phyloP scores from a whole-genome alignment of 2,797 vertebrate species.

The Sebastes hubbsi region DNA sequence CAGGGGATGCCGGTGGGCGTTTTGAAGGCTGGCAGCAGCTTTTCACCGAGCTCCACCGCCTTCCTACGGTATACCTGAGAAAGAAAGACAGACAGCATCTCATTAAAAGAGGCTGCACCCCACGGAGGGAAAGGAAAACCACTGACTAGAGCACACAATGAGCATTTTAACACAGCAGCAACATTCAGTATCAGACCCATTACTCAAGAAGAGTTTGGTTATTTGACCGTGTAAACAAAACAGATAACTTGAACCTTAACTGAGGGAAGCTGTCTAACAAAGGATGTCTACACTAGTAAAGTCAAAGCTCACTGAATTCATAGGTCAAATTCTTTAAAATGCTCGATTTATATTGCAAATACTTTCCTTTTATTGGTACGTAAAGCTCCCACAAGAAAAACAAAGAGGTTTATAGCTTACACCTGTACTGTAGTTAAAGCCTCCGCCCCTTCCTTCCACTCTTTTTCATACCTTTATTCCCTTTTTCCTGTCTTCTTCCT shows the following conservation, averaged over 20 bases:
- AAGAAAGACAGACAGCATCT: constrained; percentile 8
- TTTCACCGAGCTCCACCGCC: constrained; percentile 95
- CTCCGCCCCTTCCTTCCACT: not conserved
- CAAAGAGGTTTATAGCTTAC: not conserved
- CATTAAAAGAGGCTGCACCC: not conserved
- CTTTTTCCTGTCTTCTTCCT: constrained; percentile 6
- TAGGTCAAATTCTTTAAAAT: not conserved
- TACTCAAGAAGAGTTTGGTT: not conserved
- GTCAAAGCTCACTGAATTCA: not conserved
- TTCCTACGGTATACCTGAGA: constrained; percentile 92
- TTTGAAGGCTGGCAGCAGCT: constrained; percentile 95
- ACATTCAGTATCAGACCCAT: not conserved
- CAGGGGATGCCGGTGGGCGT: constrained; percentile 98
- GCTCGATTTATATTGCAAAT: not conserved
- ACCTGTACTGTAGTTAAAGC: not conserved
- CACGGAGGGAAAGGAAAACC: not conserved
- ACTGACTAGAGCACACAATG: too few relatives aligned
- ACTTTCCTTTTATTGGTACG: not conserved
- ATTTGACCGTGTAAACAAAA: not conserved
- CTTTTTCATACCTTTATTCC: not conserved
- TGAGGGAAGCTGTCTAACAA: not conserved
- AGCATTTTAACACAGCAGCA: not conserved
- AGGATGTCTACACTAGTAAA: not conserved
- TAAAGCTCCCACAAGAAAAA: not conserved
- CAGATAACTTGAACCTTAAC: not conserved